Evolutionary conservation across 53 echinoderm and acorn worm species (phyloP), one percentile per base, ranked within the genome.

Genomic region (Stichopus horrens): DNA sequence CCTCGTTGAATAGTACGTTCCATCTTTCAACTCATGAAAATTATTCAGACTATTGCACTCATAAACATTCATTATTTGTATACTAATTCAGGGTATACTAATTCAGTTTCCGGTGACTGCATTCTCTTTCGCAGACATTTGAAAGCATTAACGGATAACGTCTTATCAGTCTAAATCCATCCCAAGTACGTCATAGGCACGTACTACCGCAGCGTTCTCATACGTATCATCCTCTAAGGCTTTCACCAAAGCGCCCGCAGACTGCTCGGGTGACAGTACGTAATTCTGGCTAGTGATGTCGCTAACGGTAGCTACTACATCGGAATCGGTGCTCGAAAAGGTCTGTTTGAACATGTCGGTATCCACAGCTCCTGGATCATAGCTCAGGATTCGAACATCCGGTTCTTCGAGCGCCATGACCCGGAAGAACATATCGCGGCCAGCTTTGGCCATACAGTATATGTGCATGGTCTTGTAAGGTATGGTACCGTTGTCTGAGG

Each of bases 391-490:
- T 16, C 95, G 52, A 5, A 95, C 76, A 51, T 91, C 93, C 8
- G 91, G 90, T 23, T 95, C 91, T 51, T 95, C 93, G 8, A 90
- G 51, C 0, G 95, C 93, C 56, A 95, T 23, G 18, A 91, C 93
- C 74, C 76, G 74, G 85, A 93, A 91, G 55, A 93, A 67, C 91
- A 93, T 93, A 53, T 93, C 88, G 7, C 93, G 90, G 21, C 85
- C 95, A 5, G 95, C 95, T 79, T 95, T 95, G 16, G 86, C 74
- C n/a, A 85, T 76, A 55, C 93, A 93, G 23, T 95, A 93, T 21
- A 93, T 54, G 23, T 89, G 73, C 86, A 89, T 19, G 52, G 87
- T 91, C 23, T 89, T 75, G 14, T 83, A 76, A 13, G 95, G 91
- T 73, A 78, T 77, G 0, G 89, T 85, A 18, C 85, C 95, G 9